Conservation (phyloP, 1,140 invertebrate species). For the Harlomillsia oculata region DNA sequence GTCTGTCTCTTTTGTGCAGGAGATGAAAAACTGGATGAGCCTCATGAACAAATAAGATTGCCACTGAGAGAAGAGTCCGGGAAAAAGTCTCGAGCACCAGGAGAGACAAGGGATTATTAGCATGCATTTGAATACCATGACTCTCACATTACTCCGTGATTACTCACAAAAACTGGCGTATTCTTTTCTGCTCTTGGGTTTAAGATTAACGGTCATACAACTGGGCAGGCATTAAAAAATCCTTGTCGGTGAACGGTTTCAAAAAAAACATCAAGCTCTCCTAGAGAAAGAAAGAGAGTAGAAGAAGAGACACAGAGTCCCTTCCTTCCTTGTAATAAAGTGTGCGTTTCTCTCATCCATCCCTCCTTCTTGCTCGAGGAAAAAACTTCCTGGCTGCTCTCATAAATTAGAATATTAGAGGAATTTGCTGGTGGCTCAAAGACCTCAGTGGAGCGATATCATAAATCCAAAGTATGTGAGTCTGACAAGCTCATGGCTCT, state of each 20-base stretch:
- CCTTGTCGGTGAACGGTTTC: slow-evolving; percentile 1
- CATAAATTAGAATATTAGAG: slow-evolving; percentile 20
- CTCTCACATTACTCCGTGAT: slow-evolving; percentile 16
- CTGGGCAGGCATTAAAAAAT: slow-evolving; percentile 10
- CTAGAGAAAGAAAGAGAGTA: not conserved
- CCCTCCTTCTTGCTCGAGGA: slow-evolving; percentile 6
- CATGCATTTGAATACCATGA: slow-evolving; percentile 19
- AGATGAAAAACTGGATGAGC: no score
- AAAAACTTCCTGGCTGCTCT: slow-evolving; percentile 11
- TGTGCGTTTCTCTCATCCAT: not conserved
- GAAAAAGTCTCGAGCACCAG: slow-evolving; percentile 4
- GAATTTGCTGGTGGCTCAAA: slow-evolving; percentile 10
- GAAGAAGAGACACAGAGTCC: not conserved
- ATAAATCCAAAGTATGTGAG: slow-evolving; percentile 14
- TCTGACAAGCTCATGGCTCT: no score
- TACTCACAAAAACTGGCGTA: slow-evolving; percentile 14
- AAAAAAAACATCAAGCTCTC: slow-evolving; percentile 4
- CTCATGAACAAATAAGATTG: no score
- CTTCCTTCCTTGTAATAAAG: slow-evolving; percentile 1
- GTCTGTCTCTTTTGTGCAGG: no score
- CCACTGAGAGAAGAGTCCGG: no score
- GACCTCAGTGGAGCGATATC: slow-evolving; percentile 7
- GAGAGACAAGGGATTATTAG: slow-evolving; percentile 16
- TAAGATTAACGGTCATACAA: slow-evolving; percentile 12
- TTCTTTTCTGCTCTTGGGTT: not conserved